Percentiles rank a stretch among this genome's conserved stretches.
These are phyloP conservation scores for Pyrocoelia pectoralis DNA, from an alignment of 2,888 invertebrate species.

Conservation along the genomic window DNA sequence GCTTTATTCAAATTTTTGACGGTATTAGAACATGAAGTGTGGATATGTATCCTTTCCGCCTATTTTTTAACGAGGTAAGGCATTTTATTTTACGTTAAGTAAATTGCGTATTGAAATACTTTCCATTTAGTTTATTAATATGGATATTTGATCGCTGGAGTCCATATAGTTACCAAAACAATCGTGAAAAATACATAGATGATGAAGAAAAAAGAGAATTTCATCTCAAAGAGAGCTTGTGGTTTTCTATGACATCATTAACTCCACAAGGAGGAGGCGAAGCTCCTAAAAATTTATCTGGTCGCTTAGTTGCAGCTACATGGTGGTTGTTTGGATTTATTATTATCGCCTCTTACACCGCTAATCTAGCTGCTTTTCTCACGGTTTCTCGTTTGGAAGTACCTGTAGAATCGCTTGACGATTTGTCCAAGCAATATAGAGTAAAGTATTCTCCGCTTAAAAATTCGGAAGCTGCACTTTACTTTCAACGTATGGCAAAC, in stretches of 20 bases:
- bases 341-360: slow-evolving; percentile 98
- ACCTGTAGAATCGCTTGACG: slow-evolving; percentile 92
- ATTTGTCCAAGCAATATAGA: slow-evolving; percentile 91
- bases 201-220: slow-evolving; percentile 95
- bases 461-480: slow-evolving; percentile 89
- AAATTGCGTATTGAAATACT: not conserved
- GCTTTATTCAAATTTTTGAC: slow-evolving; percentile 96
- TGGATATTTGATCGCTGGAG: slow-evolving; percentile 98
- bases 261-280: slow-evolving; percentile 96
- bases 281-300: slow-evolving; percentile 95
- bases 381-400: slow-evolving; percentile 94
- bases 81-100: not conserved
- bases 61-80: slow-evolving; percentile 90
- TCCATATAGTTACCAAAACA: slow-evolving; percentile 96
- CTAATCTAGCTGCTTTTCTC: slow-evolving; percentile 96
- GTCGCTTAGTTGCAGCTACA: slow-evolving; percentile 93
- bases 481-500: slow-evolving; percentile 95
- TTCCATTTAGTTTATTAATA: slow-evolving; percentile 77
- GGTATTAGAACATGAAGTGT: slow-evolving; percentile 94
- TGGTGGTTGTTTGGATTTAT: slow-evolving; percentile 99
- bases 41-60: slow-evolving; percentile 94
- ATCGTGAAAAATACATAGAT: slow-evolving; percentile 89
- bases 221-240: slow-evolving; percentile 93
- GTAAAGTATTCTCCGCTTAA: slow-evolving; percentile 93
- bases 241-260: slow-evolving; percentile 99